phyloP scores from a whole-genome alignment of 2,797 vertebrate species.

The Anniella stebbinsi region DNA sequence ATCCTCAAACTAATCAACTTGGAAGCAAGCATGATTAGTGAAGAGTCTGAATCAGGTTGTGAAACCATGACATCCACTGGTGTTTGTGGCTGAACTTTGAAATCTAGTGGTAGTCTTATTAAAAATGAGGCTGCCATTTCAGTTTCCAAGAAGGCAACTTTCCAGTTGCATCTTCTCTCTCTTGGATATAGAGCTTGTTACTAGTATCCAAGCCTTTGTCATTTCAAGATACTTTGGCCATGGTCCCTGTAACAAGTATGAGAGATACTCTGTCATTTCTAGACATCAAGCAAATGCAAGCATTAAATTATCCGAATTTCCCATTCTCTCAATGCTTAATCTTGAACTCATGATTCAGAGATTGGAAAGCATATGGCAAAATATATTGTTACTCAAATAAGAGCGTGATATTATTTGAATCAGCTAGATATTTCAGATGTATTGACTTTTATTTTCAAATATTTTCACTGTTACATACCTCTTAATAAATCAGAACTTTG shows the following conservation, averaged over 20 bases:
- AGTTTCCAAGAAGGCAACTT: not conserved
- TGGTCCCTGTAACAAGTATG: not conserved
- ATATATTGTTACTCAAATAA: not conserved
- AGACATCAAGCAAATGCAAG: not conserved
- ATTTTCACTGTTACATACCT: not conserved
- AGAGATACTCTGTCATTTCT: not conserved
- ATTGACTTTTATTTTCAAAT: not conserved
- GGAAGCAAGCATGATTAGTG: not conserved
- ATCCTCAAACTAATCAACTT: not conserved
- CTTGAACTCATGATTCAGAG: not conserved
- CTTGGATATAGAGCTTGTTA: not conserved
- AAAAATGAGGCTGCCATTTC: not conserved
- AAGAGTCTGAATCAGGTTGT: not conserved
- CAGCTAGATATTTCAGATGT: not conserved
- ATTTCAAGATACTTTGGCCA: not conserved
- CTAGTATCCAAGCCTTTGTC: not conserved
- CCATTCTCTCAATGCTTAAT: not conserved
- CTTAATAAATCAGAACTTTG: not conserved
- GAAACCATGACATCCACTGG: not conserved
- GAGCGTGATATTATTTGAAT: not conserved
- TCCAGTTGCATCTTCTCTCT: not conserved
- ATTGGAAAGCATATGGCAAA: not conserved
- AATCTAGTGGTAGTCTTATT: not conserved
- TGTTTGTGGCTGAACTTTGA: constrained; percentile 9
- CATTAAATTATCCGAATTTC: not conserved